phyloP scores from a whole-genome alignment of 1,140 invertebrate species.

The Portunus trituberculatus region DNA sequence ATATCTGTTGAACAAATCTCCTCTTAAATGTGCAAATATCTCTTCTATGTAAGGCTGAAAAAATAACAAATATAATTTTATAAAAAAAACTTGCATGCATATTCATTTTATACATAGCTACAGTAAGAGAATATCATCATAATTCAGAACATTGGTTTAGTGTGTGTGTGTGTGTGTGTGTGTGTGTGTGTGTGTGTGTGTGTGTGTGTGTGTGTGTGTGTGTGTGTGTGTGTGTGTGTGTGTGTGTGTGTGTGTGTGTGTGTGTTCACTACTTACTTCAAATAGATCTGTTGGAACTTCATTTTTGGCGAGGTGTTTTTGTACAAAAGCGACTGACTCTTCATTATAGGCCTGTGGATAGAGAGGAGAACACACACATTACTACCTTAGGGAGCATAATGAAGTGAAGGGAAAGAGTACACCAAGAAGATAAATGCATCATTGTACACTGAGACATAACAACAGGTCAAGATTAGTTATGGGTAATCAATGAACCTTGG shows the following conservation, averaged over 20 bases:
- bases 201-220: slow-evolving; percentile 52
- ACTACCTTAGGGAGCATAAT: neutral
- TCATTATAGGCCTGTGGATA: slow-evolving; percentile 58
- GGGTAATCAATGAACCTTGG: too few species aligned
- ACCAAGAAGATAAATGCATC: too few species aligned
- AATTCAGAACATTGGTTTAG: too few species aligned
- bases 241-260: slow-evolving; percentile 37
- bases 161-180: slow-evolving; percentile 20
- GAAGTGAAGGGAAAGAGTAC: neutral
- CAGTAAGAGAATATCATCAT: too few species aligned
- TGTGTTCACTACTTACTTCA: slow-evolving; percentile 42
- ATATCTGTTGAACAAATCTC: slow-evolving; percentile 98
- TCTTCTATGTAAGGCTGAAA: slow-evolving; percentile 98
- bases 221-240: slow-evolving; percentile 47
- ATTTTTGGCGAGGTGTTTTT: slow-evolving; percentile 64
- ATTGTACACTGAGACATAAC: too few species aligned
- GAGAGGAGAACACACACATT: slow-evolving; percentile 14
- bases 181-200: slow-evolving; percentile 49
- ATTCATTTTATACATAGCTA: too few species aligned
- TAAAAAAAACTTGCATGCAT: too few species aligned
- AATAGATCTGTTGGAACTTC: slow-evolving; percentile 64
- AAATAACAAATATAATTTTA: slow-evolving; percentile 4
- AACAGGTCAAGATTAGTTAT: too few species aligned
- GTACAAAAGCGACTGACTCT: slow-evolving; percentile 58
- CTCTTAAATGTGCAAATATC: slow-evolving; percentile 98